These are phyloP conservation scores for Himantopus leucocephalus DNA, from an alignment of 2,113 vertebrate species.

Conservation along the genomic window DNA sequence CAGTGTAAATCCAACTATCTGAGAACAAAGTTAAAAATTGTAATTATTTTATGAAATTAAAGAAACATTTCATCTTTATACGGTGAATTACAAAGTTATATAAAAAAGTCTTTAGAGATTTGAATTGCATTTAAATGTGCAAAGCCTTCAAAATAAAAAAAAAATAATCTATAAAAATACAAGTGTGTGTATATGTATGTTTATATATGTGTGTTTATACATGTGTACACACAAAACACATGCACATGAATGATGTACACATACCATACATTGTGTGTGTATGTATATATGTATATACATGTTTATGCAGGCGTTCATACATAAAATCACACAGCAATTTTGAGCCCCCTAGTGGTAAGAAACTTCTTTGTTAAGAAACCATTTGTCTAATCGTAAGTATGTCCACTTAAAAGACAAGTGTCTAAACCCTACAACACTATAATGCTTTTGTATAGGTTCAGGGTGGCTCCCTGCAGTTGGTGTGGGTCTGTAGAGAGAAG, in stretches of 20 bases:
- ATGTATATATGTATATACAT: neutral
- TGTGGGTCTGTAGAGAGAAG: neutral
- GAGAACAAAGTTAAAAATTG: neutral
- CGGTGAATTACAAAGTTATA: neutral
- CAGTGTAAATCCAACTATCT: neutral
- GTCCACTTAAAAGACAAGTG: neutral
- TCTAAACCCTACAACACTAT: neutral
- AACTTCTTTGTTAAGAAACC: neutral
- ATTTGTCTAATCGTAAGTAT: neutral
- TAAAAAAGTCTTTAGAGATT: neutral
- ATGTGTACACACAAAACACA: neutral
- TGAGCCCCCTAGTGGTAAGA: conserved; percentile 64
- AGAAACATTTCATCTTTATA: neutral
- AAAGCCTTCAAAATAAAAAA: neutral
- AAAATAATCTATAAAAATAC: neutral
- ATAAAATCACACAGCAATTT: neutral
- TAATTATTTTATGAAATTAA: neutral
- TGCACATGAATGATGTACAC: neutral
- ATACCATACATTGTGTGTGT: neutral
- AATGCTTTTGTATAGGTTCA: neutral
- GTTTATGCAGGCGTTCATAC: neutral
- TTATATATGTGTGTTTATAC: neutral
- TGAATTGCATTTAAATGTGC: neutral
- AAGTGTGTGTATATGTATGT: neutral
- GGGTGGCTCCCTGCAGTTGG: neutral